A percentile compares a stretch with the other conserved stretches of the same genome.
Conservation (phyloP, 2,113 vertebrate genomes). For the Dinomys branickii region DNA sequence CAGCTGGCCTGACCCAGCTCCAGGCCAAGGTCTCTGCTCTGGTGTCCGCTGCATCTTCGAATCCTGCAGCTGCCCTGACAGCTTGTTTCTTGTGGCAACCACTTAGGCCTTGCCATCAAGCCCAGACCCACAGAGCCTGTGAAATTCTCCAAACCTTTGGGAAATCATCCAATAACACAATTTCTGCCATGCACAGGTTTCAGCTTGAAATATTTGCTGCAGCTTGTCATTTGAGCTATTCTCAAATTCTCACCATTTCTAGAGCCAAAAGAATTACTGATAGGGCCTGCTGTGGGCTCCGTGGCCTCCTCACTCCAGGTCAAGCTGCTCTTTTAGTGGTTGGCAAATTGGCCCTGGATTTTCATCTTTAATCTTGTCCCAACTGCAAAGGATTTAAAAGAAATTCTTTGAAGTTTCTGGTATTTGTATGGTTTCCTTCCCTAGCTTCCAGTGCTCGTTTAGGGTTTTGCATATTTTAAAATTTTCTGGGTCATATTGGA, state of each 20-base stretch:
- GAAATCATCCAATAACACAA: background rate
- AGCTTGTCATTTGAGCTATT: background rate
- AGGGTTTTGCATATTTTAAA: constrained; percentile 78
- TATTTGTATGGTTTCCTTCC: constrained; percentile 70
- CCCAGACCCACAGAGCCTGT: background rate
- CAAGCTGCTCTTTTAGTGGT: background rate
- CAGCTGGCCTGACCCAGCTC: background rate
- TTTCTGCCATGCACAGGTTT: background rate
- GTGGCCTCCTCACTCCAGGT: background rate
- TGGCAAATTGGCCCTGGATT: background rate
- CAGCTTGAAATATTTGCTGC: background rate
- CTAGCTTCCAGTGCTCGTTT: constrained; percentile 67
- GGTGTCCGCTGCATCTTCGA: background rate
- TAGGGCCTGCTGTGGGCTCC: no score
- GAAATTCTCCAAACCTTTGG: background rate
- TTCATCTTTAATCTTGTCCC: constrained; percentile 51
- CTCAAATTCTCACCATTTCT: background rate
- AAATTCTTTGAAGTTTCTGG: constrained; percentile 81
- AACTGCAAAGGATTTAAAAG: constrained; percentile 70
- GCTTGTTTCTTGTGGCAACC: background rate
- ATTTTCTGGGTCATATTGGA: constrained; percentile 73
- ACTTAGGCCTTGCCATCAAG: background rate
- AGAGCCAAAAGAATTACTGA: background rate
- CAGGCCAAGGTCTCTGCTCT: background rate
- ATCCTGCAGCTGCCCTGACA: background rate